A percentile compares a stretch with the other conserved stretches of the same genome.
phyloP scores from a whole-genome alignment of 2,797 vertebrate genomes.

The Mionectes olivaceus region DNA sequence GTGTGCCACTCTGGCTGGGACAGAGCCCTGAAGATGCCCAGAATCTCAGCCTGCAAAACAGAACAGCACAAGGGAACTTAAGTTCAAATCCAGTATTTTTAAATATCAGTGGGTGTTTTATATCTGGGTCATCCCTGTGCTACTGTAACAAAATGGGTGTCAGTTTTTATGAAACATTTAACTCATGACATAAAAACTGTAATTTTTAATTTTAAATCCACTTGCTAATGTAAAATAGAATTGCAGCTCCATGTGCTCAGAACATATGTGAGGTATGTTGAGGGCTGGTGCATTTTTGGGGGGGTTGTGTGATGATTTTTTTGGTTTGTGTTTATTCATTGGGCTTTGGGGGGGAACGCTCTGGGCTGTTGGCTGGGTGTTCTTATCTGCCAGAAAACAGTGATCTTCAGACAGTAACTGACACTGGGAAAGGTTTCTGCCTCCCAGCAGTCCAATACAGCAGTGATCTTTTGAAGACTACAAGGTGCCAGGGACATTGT shows the following conservation, averaged over 20 bases:
- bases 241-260: background rate
- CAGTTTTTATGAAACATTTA: background rate
- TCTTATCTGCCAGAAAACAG: background rate
- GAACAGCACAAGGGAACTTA: background rate
- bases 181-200: background rate
- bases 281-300: accelerated
- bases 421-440: background rate
- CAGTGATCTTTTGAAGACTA: background rate
- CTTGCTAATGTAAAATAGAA: background rate
- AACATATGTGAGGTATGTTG: accelerated
- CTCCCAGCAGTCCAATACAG: background rate
- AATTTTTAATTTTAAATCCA: background rate
- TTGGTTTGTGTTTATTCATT: background rate
- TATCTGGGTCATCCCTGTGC: background rate
- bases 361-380: background rate
- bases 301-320: accelerated
- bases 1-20: background rate
- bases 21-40: accelerated
- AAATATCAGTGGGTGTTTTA: background rate
- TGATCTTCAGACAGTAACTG: background rate
- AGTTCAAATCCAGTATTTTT: background rate
- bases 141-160: background rate
- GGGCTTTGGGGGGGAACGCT: background rate
- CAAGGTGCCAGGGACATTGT: accelerated
- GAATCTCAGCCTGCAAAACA: background rate